Base-by-base conservation (phyloP, 1,140 invertebrate genomes). In the Trichomalopsis sarcophagae region DNA sequence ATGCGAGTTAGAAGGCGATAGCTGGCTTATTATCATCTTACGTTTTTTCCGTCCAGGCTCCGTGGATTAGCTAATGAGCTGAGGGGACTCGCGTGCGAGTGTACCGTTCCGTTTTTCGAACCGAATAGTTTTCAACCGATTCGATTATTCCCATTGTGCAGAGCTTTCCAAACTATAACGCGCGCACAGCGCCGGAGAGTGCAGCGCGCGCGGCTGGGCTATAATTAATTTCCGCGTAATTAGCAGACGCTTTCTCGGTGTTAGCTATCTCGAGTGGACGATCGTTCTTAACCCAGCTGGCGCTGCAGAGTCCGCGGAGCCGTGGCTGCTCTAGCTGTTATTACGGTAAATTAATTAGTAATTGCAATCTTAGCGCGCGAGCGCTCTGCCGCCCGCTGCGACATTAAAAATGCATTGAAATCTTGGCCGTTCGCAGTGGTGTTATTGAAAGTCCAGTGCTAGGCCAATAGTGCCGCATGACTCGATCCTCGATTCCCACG, bases 221-320 rank as follows among this genome's bases (percentile, higher is more conserved):
- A 86, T 88, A 90, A 90, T 90, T 90, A 89, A 90, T 90, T 87
- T 88, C 84, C 86, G 87, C 87, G 88, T 90, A 90, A 90, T 90
- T 90, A 90, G 87, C 86, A 85, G 86, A 86, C 84, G 86, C 87
- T 86, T 81, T 82, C 84, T 87, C 74, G 73, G 80, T 77, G 86
- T 74, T 44, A 84, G 87, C 87, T 89, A 89, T 89, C 89, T 89
- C 83, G 66, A 83, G 86, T 87, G 89, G 88, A 88, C 85, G 89
- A 89, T 89, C 87, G 87, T 88, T 5, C 33, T 36, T 36, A 87
- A 88, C 84, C 77, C 82, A 86, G 81, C 87, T 82, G 82, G 74
- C 84, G 50, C 84, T 83, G 86, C 82, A 84, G 84, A 55, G 75
- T 82, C 85, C 82, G 86, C 84, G 86, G 86, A 87, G 86, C 78